Percentiles rank a stretch among this genome's conserved stretches.
Evolutionary conservation across 1,140 invertebrate genomes (phyloP).

Genomic region (Stegodyphus dumicola): DNA sequence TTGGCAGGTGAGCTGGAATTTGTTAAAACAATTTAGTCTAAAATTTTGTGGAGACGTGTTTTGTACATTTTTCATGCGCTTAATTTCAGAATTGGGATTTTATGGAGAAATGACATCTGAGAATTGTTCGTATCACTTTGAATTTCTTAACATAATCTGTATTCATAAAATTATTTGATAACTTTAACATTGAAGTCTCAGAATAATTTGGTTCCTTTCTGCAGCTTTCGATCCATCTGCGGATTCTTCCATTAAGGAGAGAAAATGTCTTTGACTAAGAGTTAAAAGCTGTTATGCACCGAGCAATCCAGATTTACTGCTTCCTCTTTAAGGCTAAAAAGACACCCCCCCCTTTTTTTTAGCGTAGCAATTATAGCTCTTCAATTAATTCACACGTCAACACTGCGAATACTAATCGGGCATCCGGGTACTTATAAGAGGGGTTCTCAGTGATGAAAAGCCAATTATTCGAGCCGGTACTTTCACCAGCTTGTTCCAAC

Average conservation of each 20-base stretch:
- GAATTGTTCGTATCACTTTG: not conserved
- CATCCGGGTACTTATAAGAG: constrained; percentile 3
- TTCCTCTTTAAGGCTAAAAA: constrained; percentile 8
- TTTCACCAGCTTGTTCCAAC: not conserved
- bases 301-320: constrained; percentile 6
- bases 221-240: not conserved
- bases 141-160: not conserved
- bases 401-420: constrained; percentile 18
- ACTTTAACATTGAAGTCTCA: not conserved
- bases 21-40: no score
- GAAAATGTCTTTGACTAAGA: not conserved
- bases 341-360: not conserved
- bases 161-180: not conserved
- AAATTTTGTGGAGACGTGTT: no score
- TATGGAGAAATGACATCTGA: not conserved
- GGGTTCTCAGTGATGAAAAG: constrained; percentile 9
- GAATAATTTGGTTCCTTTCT: not conserved
- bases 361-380: not conserved
- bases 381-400: not conserved
- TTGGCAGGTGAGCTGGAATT: no score
- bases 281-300: not conserved
- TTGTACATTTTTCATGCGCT: no score
- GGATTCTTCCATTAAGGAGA: not conserved
- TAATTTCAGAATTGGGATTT: no score
- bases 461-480: not conserved